Base-by-base conservation (phyloP, 1,140 invertebrate genomes). In the Caenorhabditis brenneri region DNA sequence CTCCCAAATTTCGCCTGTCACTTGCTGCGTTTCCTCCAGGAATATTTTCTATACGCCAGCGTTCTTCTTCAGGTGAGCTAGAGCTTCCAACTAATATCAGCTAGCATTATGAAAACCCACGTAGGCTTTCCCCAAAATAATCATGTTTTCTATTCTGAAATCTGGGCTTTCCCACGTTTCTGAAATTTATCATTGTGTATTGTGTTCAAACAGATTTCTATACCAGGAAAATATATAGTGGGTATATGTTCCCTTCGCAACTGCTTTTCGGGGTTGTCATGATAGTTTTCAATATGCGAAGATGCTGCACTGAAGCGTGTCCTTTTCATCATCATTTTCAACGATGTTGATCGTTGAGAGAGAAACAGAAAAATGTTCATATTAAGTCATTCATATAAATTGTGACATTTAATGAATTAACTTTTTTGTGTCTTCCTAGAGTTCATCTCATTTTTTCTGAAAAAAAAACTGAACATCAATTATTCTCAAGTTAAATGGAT, bases 1-100 rank as follows among this genome's bases (percentile, higher is more conserved):
- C 78, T 87, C 0, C 86, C 86, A 7, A 27, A 9, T 19, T 33
- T 87, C 36, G 46, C 80, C 16, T 87, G 86, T 51, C 86, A 69
- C 16, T 24, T 85, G 0, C 29, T 87, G 16, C 86, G 86, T n/a
- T 87, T 87, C 39, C 60, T 87, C 36, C 86, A 87, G 33, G 85
- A 87, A 36, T 87, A 87, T 53, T 87, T 87, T 42, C 86, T 87
- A 12, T 87, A 86, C 48, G 79, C 86, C 46, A 85, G 83, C 49
- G 86, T 87, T 42, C 82, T 87, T 0, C 82, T 87, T 36, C 86
- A 87, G 85, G 86, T 81, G 58, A 39, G 60, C 48, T n/a, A n/a
- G n/a, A 9, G 19, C 74, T 15, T 12, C 12, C 39, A 5, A n/a
- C n/a, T n/a, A n/a, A n/a, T n/a, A n/a, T n/a, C n/a, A n/a, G n/a